phyloP scores from a whole-genome alignment of 2,113 vertebrate genomes.

The Orthochromis indermauri region DNA sequence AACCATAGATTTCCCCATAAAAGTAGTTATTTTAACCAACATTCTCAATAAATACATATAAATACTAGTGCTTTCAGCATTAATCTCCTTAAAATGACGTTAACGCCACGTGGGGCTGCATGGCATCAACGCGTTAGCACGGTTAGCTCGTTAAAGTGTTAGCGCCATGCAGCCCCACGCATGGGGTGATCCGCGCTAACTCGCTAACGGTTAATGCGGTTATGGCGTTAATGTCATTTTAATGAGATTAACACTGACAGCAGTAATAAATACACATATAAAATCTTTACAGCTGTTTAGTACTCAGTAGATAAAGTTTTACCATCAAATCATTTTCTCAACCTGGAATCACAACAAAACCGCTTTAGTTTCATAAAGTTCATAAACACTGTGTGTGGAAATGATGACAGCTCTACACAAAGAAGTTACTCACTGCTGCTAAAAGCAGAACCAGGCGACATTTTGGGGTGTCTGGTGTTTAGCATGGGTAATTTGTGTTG shows the following conservation, averaged over 20 bases:
- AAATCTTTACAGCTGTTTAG: slow-evolving; percentile 12
- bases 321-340: neutral
- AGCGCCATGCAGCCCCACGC: neutral
- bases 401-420: neutral
- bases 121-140: neutral
- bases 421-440: neutral
- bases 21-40: slow-evolving; percentile 7
- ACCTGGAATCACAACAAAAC: neutral
- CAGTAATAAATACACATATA: neutral
- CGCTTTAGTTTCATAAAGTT: slow-evolving; percentile 2
- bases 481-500: neutral
- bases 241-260: neutral
- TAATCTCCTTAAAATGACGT: neutral
- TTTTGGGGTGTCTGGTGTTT: neutral
- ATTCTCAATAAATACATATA: neutral
- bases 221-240: neutral
- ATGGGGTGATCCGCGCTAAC: neutral
- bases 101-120: neutral
- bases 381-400: neutral
- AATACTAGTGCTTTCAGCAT: neutral
- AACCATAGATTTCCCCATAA: neutral
- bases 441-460: neutral
- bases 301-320: neutral
- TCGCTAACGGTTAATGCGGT: neutral
- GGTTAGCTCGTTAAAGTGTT: neutral